These are phyloP conservation scores for Salpingus planirostris DNA, from an alignment of 2,888 invertebrate species.

Conservation along the genomic window DNA sequence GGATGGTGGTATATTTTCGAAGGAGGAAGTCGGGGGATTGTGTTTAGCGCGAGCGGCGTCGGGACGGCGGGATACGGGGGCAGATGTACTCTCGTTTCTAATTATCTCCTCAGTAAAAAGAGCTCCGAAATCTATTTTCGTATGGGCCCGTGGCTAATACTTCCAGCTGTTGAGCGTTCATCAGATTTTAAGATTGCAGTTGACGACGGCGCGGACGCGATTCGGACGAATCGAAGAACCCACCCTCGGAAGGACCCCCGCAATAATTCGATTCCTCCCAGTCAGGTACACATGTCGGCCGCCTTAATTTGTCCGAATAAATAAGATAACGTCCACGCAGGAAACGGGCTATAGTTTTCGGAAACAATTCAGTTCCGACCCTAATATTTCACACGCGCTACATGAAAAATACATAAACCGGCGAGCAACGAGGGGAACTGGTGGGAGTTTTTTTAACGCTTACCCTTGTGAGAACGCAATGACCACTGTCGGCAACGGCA, in stretches of 20 bases:
- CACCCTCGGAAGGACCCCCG: background rate
- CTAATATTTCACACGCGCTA: conserved; percentile 21
- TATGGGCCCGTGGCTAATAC: conserved; percentile 20
- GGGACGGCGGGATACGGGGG: conserved; percentile 11
- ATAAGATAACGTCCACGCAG: too few species aligned
- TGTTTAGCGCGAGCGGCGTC: conserved; percentile 19
- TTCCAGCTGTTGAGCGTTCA: conserved; percentile 29
- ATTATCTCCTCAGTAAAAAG: conserved; percentile 20
- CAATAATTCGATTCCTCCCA: too few species aligned
- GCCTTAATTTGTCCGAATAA: too few species aligned
- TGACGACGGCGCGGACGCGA: background rate
- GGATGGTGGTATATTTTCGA: too few species aligned
- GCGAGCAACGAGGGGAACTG: conserved; percentile 18
- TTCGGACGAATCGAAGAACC: background rate
- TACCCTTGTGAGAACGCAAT: conserved; percentile 17
- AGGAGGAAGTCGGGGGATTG: conserved; percentile 27
- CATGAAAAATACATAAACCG: conserved; percentile 20
- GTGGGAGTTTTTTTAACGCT: conserved; percentile 16
- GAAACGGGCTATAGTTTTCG: conserved; percentile 21
- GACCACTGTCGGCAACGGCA: too few species aligned
- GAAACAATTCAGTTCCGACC: conserved; percentile 22
- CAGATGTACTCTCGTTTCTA: conserved; percentile 19
- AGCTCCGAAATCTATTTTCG: conserved; percentile 19
- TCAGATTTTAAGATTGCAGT: conserved; percentile 17
- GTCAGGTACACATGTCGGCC: too few species aligned